These are phyloP conservation scores for Pseudochirops cupreus DNA, from an alignment of 2,797 vertebrate genomes.

Conservation along the genomic window DNA sequence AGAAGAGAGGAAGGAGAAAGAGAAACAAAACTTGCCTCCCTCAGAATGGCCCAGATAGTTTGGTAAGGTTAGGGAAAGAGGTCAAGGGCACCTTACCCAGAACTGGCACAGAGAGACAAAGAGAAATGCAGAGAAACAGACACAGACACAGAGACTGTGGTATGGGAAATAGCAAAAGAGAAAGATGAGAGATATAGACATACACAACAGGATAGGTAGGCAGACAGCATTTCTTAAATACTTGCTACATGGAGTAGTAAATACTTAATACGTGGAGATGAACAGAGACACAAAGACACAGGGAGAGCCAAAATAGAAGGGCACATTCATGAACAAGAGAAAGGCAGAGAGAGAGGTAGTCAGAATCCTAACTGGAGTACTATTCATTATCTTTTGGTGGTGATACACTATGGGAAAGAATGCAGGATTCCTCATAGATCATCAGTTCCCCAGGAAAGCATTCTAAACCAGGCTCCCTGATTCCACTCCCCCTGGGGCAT, in stretches of 20 bases:
- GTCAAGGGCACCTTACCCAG: not conserved
- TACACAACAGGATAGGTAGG: not conserved
- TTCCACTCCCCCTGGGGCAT: not conserved
- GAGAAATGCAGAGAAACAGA: not conserved
- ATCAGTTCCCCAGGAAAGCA: not conserved
- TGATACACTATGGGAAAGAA: not conserved
- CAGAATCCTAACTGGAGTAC: not conserved
- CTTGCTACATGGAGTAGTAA: not conserved
- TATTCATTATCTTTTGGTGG: not conserved
- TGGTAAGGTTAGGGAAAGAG: conserved; percentile 9
- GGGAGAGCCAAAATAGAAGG: not conserved
- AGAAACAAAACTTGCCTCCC: not conserved
- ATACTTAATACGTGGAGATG: not conserved
- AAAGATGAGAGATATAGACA: not conserved
- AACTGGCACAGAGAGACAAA: not conserved
- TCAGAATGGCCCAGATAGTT: not conserved
- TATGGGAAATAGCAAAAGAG: not conserved
- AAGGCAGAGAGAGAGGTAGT: not conserved
- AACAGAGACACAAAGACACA: not conserved
- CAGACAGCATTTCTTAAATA: not conserved
- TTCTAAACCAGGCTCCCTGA: not conserved
- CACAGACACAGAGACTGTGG: not conserved
- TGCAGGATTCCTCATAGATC: not conserved
- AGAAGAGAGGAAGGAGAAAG: not conserved
- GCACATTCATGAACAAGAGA: not conserved